Evolutionary conservation across 23 tunicate species (phyloP), one percentile per base, ranked within the genome.

Genomic region (Pegea sp.): DNA sequence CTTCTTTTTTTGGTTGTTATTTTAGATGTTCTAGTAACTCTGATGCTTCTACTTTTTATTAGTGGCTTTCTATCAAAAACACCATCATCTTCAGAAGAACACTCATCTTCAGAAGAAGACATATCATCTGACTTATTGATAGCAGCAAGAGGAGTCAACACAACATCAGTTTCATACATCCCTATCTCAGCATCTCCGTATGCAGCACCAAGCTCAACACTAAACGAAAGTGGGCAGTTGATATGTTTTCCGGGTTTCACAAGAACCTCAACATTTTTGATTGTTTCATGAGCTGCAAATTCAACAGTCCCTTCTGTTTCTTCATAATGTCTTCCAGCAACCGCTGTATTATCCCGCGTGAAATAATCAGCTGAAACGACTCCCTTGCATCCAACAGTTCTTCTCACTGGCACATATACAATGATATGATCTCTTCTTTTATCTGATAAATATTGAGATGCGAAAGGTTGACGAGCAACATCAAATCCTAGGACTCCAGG

Each of bases 341-440:
- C 67, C 8, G 99, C 99, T 0, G 86, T 91, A 58, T 78, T 91
- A 50, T 91, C 99, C 2, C 99, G 63, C 5, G 74, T 63, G 64
- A 58, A 78, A 49, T 72, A 91, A 43, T 72, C 93, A 5, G 69
- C 99, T 3, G 69, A 30, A 4, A 91, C 93, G 13, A 42, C 60
- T 2, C 99, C 99, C n/a, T 66, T 69, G 31, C 70, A 65, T 0
- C 99, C 99, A 24, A 57, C 22, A 0, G 99, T 74, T 7, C 99
- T 61, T 28, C 67, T 67, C 30, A 91, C 71, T 22, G 89, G 97
- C 6, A 88, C 67, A 6, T 50, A 30, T 1, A 78, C 63, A 16
- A 61, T 30, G 48, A 71, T 25, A 6, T 44, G 30, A 28, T 62
- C 51, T 7, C 28, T 21, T 34, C 28, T 38, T 34, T 58, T 52